Conservation (phyloP, 2,113 vertebrate species). For the Dromas ardeola region DNA sequence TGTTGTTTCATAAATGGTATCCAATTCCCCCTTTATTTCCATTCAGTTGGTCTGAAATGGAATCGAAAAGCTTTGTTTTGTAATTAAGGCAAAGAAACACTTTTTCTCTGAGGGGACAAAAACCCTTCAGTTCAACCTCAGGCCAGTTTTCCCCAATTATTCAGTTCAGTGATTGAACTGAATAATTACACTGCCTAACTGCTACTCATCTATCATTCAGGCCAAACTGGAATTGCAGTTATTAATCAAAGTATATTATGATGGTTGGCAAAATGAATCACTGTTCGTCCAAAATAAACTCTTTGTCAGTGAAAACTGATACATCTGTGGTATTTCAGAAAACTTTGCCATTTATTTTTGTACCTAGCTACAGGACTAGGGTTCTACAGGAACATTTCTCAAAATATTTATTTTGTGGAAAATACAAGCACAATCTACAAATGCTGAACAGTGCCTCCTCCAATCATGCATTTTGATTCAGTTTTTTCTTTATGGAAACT, state of each 20-base stretch:
- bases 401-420: neutral
- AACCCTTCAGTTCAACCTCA: neutral
- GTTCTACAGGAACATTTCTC: neutral
- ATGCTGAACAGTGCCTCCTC: neutral
- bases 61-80: neutral
- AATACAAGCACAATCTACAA: neutral
- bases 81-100: neutral
- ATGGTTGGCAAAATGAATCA: slow-evolving; percentile 9
- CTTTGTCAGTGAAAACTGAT: neutral
- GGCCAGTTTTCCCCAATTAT: neutral
- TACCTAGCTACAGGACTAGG: neutral
- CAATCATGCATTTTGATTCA: neutral
- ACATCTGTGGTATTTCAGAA: neutral
- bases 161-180: slow-evolving; percentile 2
- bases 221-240: slow-evolving; percentile 40
- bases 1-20: neutral
- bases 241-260: slow-evolving; percentile 40
- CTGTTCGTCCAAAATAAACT: neutral
- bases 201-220: slow-evolving; percentile 34
- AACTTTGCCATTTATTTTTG: neutral
- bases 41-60: neutral
- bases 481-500: neutral
- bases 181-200: slow-evolving; percentile 19
- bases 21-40: neutral
- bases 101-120: neutral